Base-by-base conservation (phyloP, 2,797 vertebrate genomes). In the Pelodytes ibericus region DNA sequence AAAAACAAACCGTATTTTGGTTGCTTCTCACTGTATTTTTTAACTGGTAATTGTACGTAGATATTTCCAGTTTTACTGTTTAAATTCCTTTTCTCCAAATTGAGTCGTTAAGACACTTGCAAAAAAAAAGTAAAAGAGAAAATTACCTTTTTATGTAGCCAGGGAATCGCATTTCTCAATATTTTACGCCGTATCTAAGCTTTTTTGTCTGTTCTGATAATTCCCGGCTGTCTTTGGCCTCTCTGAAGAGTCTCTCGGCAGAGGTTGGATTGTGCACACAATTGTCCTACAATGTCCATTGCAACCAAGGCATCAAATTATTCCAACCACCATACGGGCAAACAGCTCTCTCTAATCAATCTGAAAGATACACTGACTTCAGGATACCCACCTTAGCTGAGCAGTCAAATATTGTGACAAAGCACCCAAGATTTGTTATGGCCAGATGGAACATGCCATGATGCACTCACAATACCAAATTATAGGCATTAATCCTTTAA, bases 41-140 rank as follows among this genome's bases (percentile, higher is more conserved):
- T 79, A 73, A 69, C 77, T 79, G 71, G 77, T 79, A 79, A 79
- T 73, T 79, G 77, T 79, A 79, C 71, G 41, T 73, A 79, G 71
- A 79, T 79, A 79, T 79, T 79, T 79, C 77, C 20, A 63, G 64
- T 79, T 79, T 79, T 79, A 79, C 74, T 79, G 77, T 74, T 69
- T 68, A 79, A 73, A 79, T 79, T 69, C 77, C 69, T 79, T 78
- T 79, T 68, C 77, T 73, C 77, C 71, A 79, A 79, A 79, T 79
- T 79, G 77, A 79, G 71, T 79, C 71, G 77, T 79, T 79, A 79
- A 79, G 71, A 79, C 51, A 73, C 64, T 29, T 62, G 71, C 71
- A 30, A 71, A 78, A 65, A 36, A 76, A 75, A 72, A 72, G 75
- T 57, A 79, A 74, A 79, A 73, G 39, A 79, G 77, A 67, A 79